Evolutionary conservation across 2,888 invertebrate genomes (phyloP).

Genomic region (Lycophotia porphyrea): DNA sequence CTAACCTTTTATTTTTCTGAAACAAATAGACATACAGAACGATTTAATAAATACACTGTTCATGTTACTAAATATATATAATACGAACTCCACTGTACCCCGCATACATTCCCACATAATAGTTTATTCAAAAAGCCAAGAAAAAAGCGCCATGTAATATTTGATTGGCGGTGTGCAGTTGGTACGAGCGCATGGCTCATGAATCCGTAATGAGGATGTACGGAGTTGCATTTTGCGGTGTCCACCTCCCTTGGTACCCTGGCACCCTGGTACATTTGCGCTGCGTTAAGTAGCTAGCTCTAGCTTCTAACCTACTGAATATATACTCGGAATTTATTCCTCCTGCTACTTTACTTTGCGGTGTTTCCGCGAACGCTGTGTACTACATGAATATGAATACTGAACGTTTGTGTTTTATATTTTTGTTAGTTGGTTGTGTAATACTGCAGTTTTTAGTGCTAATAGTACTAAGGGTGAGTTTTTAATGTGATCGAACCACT

Average conservation of each 20-base stretch:
- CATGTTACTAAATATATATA: slow-evolving; percentile 2
- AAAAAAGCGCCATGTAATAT: slow-evolving; percentile 52
- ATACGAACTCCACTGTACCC: not conserved
- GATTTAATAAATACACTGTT: slow-evolving; percentile 27
- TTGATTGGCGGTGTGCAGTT: slow-evolving; percentile 75
- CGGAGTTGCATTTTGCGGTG: slow-evolving; percentile 78
- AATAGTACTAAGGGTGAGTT: not conserved
- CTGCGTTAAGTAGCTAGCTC: slow-evolving; percentile 64
- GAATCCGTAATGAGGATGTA: slow-evolving; percentile 81
- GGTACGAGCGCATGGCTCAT: slow-evolving; percentile 74
- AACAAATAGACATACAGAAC: slow-evolving; percentile 17
- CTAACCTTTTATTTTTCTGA: slow-evolving; percentile 27
- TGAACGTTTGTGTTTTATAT: slow-evolving; percentile 21
- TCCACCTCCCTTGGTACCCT: slow-evolving; percentile 64
- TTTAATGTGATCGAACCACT: not conserved
- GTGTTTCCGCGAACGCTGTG: slow-evolving; percentile 44
- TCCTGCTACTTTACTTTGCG: slow-evolving; percentile 50
- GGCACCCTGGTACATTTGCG: slow-evolving; percentile 53
- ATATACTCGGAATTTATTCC: slow-evolving; percentile 54
- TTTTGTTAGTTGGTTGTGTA: slow-evolving; percentile 6
- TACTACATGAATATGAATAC: slow-evolving; percentile 59
- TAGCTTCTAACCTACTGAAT: slow-evolving; percentile 52
- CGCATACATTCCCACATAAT: not conserved
- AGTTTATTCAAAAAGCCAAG: slow-evolving; percentile 46
- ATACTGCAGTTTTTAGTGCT: not conserved